These are phyloP conservation scores for Pachyseris speciosa DNA, from an alignment of 64 coral and sea anemone species.

Conservation along the genomic window DNA sequence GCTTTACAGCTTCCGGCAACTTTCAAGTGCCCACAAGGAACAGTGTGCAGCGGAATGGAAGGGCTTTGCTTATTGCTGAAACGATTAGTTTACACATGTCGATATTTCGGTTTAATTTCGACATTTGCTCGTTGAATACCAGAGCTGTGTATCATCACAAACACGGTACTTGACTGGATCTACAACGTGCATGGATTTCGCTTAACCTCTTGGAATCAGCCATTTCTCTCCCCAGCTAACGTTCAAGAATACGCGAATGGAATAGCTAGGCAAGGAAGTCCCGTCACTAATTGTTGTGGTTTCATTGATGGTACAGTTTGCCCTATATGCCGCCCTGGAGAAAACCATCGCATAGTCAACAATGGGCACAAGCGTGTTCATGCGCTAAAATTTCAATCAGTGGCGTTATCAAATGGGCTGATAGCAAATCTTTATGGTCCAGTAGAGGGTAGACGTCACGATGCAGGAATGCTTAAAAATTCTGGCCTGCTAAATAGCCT, in stretches of 20 bases:
- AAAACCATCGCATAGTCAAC: neutral
- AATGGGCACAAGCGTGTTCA: neutral
- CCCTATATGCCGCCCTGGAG: neutral
- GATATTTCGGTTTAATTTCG: neutral
- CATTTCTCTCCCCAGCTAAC: conserved; percentile 4
- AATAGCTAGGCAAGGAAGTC: neutral
- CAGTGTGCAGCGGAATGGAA: neutral
- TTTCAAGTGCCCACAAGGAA: conserved; percentile 28
- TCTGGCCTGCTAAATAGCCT: neutral
- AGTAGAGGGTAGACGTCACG: neutral
- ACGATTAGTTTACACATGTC: neutral
- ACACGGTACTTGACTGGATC: conserved; percentile 32
- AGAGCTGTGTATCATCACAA: neutral
- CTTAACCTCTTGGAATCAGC: conserved; percentile 37
- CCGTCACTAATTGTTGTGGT: neutral
- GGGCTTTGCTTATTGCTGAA: neutral
- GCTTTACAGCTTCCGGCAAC: conserved; percentile 5
- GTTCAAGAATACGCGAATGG: neutral
- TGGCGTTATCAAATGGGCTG: neutral
- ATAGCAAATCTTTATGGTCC: conserved; percentile 20
- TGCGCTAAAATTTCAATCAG: conserved; percentile 19
- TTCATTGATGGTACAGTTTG: conserved; percentile 8
- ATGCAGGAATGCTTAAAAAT: conserved; percentile 15
- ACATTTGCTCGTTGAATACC: neutral
- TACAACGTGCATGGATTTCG: conserved; percentile 33